Evolutionary conservation across 2,888 invertebrate species (phyloP), one percentile per base, ranked within the genome.

Genomic region (Ophion obscuratus): DNA sequence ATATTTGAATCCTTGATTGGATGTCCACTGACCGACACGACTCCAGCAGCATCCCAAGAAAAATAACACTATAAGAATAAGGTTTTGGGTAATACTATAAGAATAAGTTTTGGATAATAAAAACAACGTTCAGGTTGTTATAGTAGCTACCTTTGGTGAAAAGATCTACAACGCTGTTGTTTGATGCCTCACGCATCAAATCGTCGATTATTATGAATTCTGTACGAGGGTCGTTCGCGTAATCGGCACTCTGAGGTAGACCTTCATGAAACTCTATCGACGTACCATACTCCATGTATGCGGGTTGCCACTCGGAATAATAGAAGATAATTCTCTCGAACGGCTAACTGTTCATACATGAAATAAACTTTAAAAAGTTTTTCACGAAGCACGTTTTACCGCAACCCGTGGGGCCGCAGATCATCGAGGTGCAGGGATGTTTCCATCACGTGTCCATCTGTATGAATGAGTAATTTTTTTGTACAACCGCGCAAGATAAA

Each of bases 71-170:
- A 10, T 24, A 24, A 24, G 24, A 24, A 24, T 24, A 24, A 24
- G 24, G 24, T 24, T 24, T 24, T 24, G 24, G 24, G 24, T 24
- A 24, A 24, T 1, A 24, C 24, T 24, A 24, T 24, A 24, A 24
- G 11, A 47, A 47, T 11, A 47, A 11, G 47, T 47, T 47, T 47
- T 47, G 47, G 27, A 31, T 64, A 11, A 64, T 86, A 57, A 86
- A 84, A 40, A 80, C 44, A 11, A 87, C 84, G 17, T 75, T 81
- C 36, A 85, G 81, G 17, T 80, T 68, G 81, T 86, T 10, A 86
- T 31, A 11, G 20, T 64, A 31, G 64, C 31, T 64, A 10, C 64
- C 64, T 64, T 64, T 64, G 64, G 64, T 64, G 64, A 64, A 64
- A 31, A 64, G 64, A 31, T 64, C 64, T 31, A 64, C 64, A 64